Base-by-base conservation (phyloP, 2,797 vertebrate species). In the Acrocephalus scirpaceus region DNA sequence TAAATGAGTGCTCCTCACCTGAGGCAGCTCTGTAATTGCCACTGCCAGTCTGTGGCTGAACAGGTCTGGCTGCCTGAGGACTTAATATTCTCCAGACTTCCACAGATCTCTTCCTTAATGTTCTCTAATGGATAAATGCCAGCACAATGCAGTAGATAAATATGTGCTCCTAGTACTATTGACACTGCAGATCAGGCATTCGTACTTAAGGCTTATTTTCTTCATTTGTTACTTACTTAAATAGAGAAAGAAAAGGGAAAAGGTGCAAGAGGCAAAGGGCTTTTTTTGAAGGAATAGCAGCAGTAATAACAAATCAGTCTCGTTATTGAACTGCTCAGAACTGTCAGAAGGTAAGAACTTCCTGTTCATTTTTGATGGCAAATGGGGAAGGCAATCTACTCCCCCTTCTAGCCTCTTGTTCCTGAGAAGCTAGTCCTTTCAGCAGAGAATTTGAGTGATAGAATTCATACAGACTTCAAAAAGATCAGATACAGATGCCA, bases 121-220 rank as follows among this genome's bases (percentile, higher is more conserved):
- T 27, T 92, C 36, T 75, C 48, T 61, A 76, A 87, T 44, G 76
- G 85, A 76, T 66, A 81, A 96, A 92, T 88, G 76, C 70, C 76
- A 86, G 36, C 32, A 61, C 36, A 34, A 26, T 62, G 80, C 76
- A 26, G 71, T 48, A 81, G 76, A 71, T 92, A 97, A 88, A 88
- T 80, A 81, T 32, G 62, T 70, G 53, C 45, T 84, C 36, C 48
- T 22, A 22, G 51, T 47, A 21, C 61, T 95, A 71, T 88, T 93
- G 89, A 88, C 87, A 75, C 29, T 88, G 70, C 47, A 81, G 79
- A 92, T 77, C 85, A 79, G 70, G 38, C 64, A 56, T 88, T 92
- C 26, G 2, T 83, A 77, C 40, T 92, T 89, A 48, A 48, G 54
- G 58, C 48, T 90, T 84, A 60, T 86, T 88, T 75, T 86, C 40